These are phyloP conservation scores for Cheilosia soror DNA, from an alignment of 2,888 invertebrate species.

Conservation along the genomic window DNA sequence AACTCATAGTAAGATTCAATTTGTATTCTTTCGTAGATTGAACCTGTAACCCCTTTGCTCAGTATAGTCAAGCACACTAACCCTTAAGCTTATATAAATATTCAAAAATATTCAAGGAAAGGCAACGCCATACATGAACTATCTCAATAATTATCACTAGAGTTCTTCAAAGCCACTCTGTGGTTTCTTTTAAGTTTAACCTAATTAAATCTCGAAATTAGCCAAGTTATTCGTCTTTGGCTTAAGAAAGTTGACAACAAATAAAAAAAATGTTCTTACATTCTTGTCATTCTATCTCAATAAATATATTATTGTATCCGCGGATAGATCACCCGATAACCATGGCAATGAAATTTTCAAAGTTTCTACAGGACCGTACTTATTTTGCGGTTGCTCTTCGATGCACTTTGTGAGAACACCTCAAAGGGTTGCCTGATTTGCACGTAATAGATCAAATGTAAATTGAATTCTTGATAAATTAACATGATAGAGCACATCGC, in stretches of 20 bases:
- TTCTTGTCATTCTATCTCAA: neutral
- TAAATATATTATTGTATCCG: neutral
- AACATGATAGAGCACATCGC: slow-evolving; percentile 24
- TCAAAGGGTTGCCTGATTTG: slow-evolving; percentile 25
- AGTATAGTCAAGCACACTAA: too few relatives aligned
- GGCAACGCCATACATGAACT: too few relatives aligned
- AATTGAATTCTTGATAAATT: slow-evolving; percentile 64
- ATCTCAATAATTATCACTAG: too few relatives aligned
- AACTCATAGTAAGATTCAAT: too few relatives aligned
- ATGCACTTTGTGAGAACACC: slow-evolving; percentile 8
- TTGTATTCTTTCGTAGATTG: too few relatives aligned
- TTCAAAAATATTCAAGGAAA: too few relatives aligned
- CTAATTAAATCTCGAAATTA: too few relatives aligned
- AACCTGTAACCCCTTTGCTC: too few relatives aligned
- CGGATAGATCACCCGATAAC: neutral
- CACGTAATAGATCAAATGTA: slow-evolving; percentile 24
- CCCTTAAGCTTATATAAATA: too few relatives aligned
- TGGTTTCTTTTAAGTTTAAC: too few relatives aligned
- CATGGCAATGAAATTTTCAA: slow-evolving; percentile 14
- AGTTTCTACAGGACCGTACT: neutral
- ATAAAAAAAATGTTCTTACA: neutral
- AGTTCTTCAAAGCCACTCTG: too few relatives aligned
- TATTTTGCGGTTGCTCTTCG: slow-evolving; percentile 1
- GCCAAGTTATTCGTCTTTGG: too few relatives aligned
- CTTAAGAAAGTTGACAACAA: neutral